Percentiles rank a stretch among this genome's conserved stretches.
phyloP scores from a whole-genome alignment of 1,140 invertebrate species.

The Cephus cinctus region DNA sequence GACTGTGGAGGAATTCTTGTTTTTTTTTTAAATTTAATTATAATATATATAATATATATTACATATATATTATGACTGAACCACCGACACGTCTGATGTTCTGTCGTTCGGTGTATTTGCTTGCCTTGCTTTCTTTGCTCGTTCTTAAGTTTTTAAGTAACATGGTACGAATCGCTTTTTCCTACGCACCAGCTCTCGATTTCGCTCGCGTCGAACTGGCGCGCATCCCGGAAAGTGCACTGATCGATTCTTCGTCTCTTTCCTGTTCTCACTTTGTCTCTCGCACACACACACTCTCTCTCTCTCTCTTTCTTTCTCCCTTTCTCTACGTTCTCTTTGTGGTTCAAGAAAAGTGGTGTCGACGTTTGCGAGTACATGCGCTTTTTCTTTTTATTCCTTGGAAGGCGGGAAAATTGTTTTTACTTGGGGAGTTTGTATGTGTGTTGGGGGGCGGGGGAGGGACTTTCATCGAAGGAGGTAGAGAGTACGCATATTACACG shows the following conservation, averaged over 20 bases:
- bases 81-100: constrained; percentile 48
- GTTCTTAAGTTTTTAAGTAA: constrained; percentile 45
- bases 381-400: constrained; percentile 22
- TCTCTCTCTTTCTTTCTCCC: constrained; percentile 12
- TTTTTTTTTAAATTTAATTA: constrained; percentile 38
- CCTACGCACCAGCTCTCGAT: constrained; percentile 28
- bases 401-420: constrained; percentile 56
- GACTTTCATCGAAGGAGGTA: constrained; percentile 62
- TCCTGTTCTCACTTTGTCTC: constrained; percentile 19
- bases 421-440: too few relatives aligned
- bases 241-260: constrained; percentile 37
- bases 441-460: too few relatives aligned
- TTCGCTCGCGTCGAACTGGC: constrained; percentile 32
- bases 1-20: constrained; percentile 50
- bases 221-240: constrained; percentile 39
- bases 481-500: constrained; percentile 57
- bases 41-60: constrained; percentile 51
- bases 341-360: constrained; percentile 47
- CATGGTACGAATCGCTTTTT: constrained; percentile 36
- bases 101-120: constrained; percentile 42
- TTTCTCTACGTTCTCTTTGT: constrained; percentile 18
- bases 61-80: constrained; percentile 55
- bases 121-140: constrained; percentile 32
- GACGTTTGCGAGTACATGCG: constrained; percentile 31
- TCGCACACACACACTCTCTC: neutral